Base-by-base conservation (phyloP, 2,113 vertebrate genomes). In the western clawed frog (Xenopus tropicalis) region DNA sequence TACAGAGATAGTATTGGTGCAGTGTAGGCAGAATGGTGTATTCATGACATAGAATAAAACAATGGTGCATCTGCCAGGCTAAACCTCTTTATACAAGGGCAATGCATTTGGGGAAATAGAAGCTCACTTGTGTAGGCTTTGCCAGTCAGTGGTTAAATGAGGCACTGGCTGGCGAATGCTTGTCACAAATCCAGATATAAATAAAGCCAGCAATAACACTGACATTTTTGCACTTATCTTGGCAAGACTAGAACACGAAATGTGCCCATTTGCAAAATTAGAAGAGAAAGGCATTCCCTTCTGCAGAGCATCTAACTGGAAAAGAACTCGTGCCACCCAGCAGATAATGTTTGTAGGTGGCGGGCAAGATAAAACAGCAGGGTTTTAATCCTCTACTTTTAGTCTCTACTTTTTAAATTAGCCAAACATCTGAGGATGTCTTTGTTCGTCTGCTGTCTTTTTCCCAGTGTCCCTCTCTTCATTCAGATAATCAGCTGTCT, bases 1-100 rank as follows among this genome's bases (percentile, higher is more conserved):
- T 14, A 44, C 14, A 65, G 42, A 44, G 43, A 42, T 64, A 24
- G 43, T 4, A 44, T 17, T 29, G 14, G 65, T 69, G 73, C 66
- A 76, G 46, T 29, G 25, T 75, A 69, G 72, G 58, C 66, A 75
- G 48, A 56, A 24, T 20, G 37, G 7, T 44, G 46, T 76, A 76
- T 76, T 24, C 56, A 76, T 76, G 62, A 46, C 46, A 48, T 13
- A 14, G 44, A 69, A 54, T 69, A 56, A 76, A 69, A 76, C 66
- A 69, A 62, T 63, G 48, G 69, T 69, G 66, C 37, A 63, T 69
- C 66, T 63, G 66, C 73, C 58, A 25, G 56, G 46, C 48, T 61
- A 63, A 76, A 69, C 24, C 57, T 63, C 59, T 76, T 69, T 76
- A 69, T 62, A 57, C 64, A 67, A 59, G 42, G 61, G 65, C 65